A percentile compares a stretch with the other conserved stretches of the same genome.
These are phyloP conservation scores for Pristis pectinata DNA, from an alignment of 2,797 vertebrate species.

Conservation along the genomic window DNA sequence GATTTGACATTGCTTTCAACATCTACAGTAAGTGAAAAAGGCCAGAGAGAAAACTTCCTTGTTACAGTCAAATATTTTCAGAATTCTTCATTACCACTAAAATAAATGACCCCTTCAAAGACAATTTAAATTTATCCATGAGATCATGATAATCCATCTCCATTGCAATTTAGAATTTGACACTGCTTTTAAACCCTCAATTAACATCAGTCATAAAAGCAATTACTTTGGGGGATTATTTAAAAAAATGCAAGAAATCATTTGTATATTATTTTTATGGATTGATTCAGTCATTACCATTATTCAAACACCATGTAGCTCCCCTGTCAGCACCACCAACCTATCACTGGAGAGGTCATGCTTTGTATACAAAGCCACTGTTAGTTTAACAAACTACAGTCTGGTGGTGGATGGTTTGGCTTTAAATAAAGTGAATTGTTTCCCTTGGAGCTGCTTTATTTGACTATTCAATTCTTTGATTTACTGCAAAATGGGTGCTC, in stretches of 20 bases:
- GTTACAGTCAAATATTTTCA: neutral
- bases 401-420: neutral
- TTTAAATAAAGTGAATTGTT: neutral
- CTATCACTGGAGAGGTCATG: neutral
- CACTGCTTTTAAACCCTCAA: neutral
- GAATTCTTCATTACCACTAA: neutral
- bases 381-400: neutral
- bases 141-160: neutral
- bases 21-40: neutral
- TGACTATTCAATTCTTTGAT: slow-evolving; percentile 12
- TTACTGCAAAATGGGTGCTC: neutral
- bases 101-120: neutral
- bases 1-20: neutral
- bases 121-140: neutral
- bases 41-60: neutral
- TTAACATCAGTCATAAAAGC: neutral
- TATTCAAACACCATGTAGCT: neutral
- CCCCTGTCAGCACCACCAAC: neutral
- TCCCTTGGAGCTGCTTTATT: neutral
- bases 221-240: neutral
- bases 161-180: neutral
- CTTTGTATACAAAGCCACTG: neutral
- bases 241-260: neutral
- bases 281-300: neutral
- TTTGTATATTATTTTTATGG: neutral